Conservation (phyloP, 1,140 invertebrate species). For the Drosophila serrata region DNA sequence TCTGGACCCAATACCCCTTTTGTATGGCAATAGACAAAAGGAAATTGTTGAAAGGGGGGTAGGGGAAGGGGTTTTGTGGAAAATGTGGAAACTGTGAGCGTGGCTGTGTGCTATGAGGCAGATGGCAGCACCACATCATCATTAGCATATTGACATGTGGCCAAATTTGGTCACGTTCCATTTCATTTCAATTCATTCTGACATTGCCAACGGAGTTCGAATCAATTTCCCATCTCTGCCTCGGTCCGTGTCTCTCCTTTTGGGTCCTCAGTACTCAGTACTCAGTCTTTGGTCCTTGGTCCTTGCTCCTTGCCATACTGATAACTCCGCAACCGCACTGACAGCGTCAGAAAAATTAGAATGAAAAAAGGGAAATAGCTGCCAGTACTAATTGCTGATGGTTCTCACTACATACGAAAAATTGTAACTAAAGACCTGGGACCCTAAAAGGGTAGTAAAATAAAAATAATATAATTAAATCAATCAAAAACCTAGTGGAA, state of each 20-base stretch:
- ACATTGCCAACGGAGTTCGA: conserved; percentile 62
- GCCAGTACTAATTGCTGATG: conserved; percentile 2
- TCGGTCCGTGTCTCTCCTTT: background rate
- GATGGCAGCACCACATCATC: conserved; percentile 52
- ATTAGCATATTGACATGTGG: conserved; percentile 84
- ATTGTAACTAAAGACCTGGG: no score
- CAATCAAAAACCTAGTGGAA: background rate
- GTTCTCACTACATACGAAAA: background rate
- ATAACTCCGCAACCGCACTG: conserved; percentile 33
- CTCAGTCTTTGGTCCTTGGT: background rate
- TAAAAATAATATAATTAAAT: background rate
- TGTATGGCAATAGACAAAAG: background rate
- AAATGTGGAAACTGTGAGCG: background rate
- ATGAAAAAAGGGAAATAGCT: conserved; percentile 20
- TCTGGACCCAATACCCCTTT: background rate
- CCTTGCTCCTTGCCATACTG: conserved; percentile 10
- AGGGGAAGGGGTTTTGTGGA: background rate
- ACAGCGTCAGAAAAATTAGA: conserved; percentile 3
- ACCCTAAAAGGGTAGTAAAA: background rate
- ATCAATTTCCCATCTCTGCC: conserved; percentile 63
- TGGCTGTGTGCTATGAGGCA: background rate
- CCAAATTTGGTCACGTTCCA: conserved; percentile 82
- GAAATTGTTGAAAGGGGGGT: background rate
- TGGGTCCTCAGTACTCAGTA: background rate
- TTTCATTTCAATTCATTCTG: conserved; percentile 77